Evolutionary conservation across 2,797 vertebrate species (phyloP).

Genomic region (Paratrypauchen microcephalus): DNA sequence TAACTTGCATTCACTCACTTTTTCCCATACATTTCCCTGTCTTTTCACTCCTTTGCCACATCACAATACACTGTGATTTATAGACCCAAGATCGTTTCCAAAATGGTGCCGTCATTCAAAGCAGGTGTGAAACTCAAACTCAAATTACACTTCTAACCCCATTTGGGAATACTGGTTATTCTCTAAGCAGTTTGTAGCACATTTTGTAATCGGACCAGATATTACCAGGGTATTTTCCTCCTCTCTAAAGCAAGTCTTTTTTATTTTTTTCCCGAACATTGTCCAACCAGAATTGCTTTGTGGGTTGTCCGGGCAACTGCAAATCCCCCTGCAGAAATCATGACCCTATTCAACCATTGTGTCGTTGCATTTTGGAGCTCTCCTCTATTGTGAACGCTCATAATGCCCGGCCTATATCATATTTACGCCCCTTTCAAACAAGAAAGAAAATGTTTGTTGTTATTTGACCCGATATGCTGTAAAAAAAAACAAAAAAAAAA

Average conservation of each 20-base stretch:
- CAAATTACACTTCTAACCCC: conserved; percentile 24
- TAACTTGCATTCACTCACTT: conserved; percentile 17
- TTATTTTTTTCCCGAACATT: too few species aligned
- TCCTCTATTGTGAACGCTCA: conserved; percentile 26
- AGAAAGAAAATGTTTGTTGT: neutral
- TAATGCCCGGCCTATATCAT: conserved; percentile 19
- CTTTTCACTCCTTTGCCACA: conserved; percentile 14
- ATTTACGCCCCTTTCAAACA: neutral
- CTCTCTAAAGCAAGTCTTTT: conserved; percentile 35
- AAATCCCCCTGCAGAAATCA: conserved; percentile 69
- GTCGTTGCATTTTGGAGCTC: conserved; percentile 30
- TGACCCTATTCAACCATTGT: conserved; percentile 62
- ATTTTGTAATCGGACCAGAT: conserved; percentile 34
- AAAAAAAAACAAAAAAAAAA: neutral
- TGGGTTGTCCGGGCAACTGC: conserved; percentile 77
- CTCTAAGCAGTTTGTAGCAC: conserved; percentile 5
- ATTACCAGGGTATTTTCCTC: conserved; percentile 35
- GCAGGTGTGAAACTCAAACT: conserved; percentile 12
- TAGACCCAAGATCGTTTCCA: conserved; percentile 15
- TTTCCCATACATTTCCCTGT: conserved; percentile 1
- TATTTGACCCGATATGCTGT: neutral
- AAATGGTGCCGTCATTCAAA: conserved; percentile 7
- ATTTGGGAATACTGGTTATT: conserved; percentile 15
- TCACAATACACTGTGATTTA: conserved; percentile 24
- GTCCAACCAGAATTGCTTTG: conserved; percentile 63